Percentiles rank a stretch among this genome's conserved stretches.
Conservation (phyloP, 2,888 invertebrate species). For the Macrophya alboannulata region DNA sequence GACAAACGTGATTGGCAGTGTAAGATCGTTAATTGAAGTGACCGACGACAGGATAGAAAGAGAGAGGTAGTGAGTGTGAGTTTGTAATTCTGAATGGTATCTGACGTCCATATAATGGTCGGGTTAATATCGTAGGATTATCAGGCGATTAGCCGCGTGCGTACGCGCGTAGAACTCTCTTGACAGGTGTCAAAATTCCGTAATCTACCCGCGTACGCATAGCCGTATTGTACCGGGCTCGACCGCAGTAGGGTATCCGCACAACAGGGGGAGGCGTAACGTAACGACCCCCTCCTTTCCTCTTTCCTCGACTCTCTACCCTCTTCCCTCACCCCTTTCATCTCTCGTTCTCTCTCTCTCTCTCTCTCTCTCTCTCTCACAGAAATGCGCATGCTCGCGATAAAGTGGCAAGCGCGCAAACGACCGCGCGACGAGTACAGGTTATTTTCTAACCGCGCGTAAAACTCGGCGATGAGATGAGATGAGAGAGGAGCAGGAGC, state of each 20-base stretch:
- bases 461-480: constrained; percentile 36
- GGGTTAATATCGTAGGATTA: constrained; percentile 30
- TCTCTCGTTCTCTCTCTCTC: background rate
- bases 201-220: constrained; percentile 29
- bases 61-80: background rate
- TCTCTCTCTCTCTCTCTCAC: background rate
- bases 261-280: constrained; percentile 20
- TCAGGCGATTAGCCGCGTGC: constrained; percentile 1
- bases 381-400: constrained; percentile 47
- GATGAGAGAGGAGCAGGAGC: background rate
- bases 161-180: constrained; percentile 5
- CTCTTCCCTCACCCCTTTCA: background rate
- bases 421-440: constrained; percentile 39
- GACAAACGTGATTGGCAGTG: background rate
- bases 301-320: background rate
- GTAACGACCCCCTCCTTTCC: background rate
- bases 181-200: constrained; percentile 52
- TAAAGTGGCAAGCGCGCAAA: constrained; percentile 54
- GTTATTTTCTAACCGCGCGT: constrained; percentile 53
- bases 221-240: constrained; percentile 18
- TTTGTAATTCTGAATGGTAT: constrained; percentile 23
- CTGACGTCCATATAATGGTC: constrained; percentile 22
- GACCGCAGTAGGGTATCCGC: constrained; percentile 31
- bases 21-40: constrained; percentile 24
- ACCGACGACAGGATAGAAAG: constrained; percentile 16